Conservation (phyloP, 2,888 invertebrate genomes). For the Hyalella azteca region DNA sequence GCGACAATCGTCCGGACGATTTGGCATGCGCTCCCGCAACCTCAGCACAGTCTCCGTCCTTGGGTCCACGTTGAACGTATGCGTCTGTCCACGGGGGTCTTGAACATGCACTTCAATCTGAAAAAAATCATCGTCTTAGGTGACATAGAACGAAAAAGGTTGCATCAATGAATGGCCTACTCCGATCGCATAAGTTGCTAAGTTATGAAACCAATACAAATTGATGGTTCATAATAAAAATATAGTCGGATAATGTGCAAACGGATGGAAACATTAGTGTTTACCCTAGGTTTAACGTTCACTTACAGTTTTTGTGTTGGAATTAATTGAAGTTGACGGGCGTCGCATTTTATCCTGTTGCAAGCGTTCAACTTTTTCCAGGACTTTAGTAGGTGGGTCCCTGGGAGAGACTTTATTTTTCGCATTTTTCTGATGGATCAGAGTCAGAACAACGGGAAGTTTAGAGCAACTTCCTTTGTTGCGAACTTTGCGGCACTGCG, state of each 20-base stretch:
- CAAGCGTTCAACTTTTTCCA: background rate
- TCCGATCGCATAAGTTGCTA: no score
- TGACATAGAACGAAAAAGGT: no score
- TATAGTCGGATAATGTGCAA: background rate
- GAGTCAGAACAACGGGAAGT: background rate
- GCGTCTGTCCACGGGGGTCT: background rate
- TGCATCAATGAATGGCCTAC: no score
- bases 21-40: background rate
- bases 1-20: background rate
- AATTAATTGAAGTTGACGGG: background rate
- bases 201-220: no score
- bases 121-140: no score
- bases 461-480: background rate
- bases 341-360: background rate
- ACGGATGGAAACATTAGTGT: background rate
- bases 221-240: no score
- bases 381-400: background rate
- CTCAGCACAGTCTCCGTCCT: background rate
- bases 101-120: background rate
- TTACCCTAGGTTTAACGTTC: background rate
- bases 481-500: no score
- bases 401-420: background rate
- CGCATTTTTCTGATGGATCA: background rate
- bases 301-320: background rate
- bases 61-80: constrained; percentile 9